phyloP scores from a whole-genome alignment of 2,113 vertebrate species.

The Phyllostomus hastatus region DNA sequence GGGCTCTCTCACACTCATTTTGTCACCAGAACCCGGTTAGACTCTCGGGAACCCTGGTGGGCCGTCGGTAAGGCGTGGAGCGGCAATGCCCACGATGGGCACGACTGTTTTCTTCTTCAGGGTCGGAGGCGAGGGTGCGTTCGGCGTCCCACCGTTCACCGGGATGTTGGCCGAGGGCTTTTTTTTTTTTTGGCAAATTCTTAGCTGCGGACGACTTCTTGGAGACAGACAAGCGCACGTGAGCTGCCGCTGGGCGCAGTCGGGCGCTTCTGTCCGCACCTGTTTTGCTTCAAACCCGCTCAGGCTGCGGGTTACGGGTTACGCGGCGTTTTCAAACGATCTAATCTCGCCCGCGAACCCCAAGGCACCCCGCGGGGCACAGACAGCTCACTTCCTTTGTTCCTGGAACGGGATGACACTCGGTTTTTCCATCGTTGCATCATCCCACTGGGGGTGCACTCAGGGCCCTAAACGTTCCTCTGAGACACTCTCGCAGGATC shows the following conservation, averaged over 20 bases:
- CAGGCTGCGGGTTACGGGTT: too few species aligned
- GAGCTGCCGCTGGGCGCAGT: not conserved
- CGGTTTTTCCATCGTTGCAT: not conserved
- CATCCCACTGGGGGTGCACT: not conserved
- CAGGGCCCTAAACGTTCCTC: too few species aligned
- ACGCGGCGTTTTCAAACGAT: not conserved
- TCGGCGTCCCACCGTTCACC: too few species aligned
- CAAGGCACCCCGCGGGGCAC: not conserved
- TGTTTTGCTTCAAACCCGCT: not conserved
- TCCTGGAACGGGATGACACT: too few species aligned
- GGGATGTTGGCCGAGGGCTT: not conserved
- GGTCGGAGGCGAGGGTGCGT: not conserved
- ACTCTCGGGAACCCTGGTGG: not conserved
- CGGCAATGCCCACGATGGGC: not conserved
- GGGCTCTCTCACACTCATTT: not conserved
- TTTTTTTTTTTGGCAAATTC: too few species aligned
- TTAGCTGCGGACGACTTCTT: not conserved
- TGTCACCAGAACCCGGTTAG: not conserved
- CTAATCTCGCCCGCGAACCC: not conserved
- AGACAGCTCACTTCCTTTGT: not conserved
- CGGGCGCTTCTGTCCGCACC: not conserved
- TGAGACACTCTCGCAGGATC: rapidly evolving
- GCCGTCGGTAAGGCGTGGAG: not conserved
- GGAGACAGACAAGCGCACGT: not conserved
- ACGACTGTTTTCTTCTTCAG: not conserved